Evolutionary conservation across 2,888 invertebrate species (phyloP), one percentile per base, ranked within the genome.

Genomic region (Tipula confusa): DNA sequence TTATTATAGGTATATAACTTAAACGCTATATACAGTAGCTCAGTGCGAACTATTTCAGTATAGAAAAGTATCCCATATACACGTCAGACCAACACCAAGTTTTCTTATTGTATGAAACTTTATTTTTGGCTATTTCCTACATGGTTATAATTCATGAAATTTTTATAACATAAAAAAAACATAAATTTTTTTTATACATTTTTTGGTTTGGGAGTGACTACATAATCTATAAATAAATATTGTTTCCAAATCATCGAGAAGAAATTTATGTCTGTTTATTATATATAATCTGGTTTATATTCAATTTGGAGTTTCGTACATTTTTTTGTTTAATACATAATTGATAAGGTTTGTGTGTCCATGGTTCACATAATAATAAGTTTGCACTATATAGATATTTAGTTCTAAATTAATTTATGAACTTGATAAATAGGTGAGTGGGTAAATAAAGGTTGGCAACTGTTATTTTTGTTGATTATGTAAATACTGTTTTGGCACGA

Each of bases 211-310:
- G 64, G 6, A 24, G 18, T 24, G 64, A 64, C 24, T 64, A 64
- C 43, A 43, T 64, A 64, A 64, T 64, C 64, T 64, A 64, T 9
- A 64, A 64, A 64, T 64, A 64, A 64, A 64, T 64, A 43, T 64
- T 64, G 24, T 64, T 64, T 9, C 64, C 64, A 7, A 64, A 18
- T 24, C 24, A 24, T 64, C 24, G 64, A 64, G 64, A 64, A 24
- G 64, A 64, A 43, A 15, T 43, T 43, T 43, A 43, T 43, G 15
- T 43, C 9, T 7, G 24, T 24, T 7, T 64, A 64, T n/a, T 43
- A 3, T n/a, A n/a, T 43, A 36, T 36, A 36, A 64, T 64, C 64
- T 64, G 64, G 64, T 64, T 33, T 64, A 24, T 24, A 24, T 64
- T 24, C 64, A 64, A 24, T 64, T 64, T 18, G 64, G 64, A 64